phyloP scores from a whole-genome alignment of 2,797 vertebrate genomes.

The Ciconia nigra region DNA sequence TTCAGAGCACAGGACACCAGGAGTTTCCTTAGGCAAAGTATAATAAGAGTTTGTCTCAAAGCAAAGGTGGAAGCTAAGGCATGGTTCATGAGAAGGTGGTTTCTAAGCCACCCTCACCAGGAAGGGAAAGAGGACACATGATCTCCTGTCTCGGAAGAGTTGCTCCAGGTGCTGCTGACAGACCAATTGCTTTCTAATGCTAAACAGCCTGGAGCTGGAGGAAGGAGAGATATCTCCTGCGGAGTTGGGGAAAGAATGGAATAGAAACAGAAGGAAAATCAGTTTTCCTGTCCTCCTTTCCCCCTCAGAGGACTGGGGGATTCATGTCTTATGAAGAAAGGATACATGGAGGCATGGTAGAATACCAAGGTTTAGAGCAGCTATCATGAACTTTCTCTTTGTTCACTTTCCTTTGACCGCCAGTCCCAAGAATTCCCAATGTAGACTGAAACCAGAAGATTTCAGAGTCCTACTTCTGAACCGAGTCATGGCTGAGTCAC shows the following conservation, averaged over 20 bases:
- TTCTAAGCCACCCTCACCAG: not conserved
- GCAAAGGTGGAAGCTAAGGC: not conserved
- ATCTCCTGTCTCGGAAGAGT: not conserved
- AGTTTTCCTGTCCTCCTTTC: not conserved
- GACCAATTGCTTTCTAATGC: not conserved
- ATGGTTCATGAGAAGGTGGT: not conserved
- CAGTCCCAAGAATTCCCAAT: not conserved
- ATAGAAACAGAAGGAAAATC: not conserved
- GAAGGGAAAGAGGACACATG: not conserved
- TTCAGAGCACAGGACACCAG: not conserved
- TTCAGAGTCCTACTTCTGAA: not conserved
- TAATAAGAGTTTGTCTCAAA: not conserved
- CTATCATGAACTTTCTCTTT: not conserved
- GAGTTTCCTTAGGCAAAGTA: not conserved
- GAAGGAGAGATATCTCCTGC: not conserved
- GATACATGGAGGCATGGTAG: rapidly evolving
- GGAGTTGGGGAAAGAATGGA: not conserved
- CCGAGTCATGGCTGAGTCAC: constrained; percentile 47
- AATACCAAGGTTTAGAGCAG: not conserved
- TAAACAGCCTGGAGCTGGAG: not conserved
- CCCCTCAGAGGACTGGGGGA: not conserved
- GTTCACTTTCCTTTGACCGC: not conserved
- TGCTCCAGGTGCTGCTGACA: not conserved
- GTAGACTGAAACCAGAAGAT: constrained; percentile 3
- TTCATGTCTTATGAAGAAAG: not conserved